Evolutionary conservation across 53 echinoderm and acorn worm species (phyloP).

Genomic region (Paelopatides confundens): DNA sequence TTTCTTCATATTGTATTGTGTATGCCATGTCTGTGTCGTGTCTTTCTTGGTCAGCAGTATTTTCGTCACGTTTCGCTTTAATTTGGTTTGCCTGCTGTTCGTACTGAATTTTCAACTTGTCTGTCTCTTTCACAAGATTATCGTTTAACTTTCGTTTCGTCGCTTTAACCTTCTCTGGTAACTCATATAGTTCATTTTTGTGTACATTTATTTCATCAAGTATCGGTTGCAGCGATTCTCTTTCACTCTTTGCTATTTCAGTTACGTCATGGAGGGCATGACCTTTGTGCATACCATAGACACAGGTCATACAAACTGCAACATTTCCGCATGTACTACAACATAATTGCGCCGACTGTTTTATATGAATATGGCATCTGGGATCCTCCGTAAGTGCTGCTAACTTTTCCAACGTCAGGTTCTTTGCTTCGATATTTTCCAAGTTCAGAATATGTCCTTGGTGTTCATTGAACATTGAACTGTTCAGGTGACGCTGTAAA

Average conservation of each 20-base stretch:
- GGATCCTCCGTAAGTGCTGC: neutral
- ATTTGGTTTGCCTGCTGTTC: neutral
- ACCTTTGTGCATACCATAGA: neutral
- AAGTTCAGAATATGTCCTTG: neutral
- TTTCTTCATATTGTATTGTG: neutral
- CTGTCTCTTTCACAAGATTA: neutral
- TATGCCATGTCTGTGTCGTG: neutral
- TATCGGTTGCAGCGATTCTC: neutral
- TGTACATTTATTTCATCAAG: neutral
- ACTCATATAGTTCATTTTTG: neutral
- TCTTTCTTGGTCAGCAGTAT: no score
- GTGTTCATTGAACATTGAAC: conserved; percentile 8
- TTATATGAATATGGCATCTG: neutral
- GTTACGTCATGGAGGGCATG: neutral
- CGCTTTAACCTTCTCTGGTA: neutral
- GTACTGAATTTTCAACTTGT: neutral
- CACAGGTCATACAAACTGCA: neutral
- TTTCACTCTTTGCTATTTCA: conserved; percentile 4
- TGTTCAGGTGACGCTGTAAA: neutral
- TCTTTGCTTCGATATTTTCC: neutral
- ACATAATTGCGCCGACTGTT: neutral
- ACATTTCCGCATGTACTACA: neutral
- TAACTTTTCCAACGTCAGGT: conserved; percentile 4
- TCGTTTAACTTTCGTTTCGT: neutral
- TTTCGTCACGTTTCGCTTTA: neutral